These are phyloP conservation scores for Leuciscus idus DNA, from an alignment of 2,113 vertebrate species.

Conservation along the genomic window DNA sequence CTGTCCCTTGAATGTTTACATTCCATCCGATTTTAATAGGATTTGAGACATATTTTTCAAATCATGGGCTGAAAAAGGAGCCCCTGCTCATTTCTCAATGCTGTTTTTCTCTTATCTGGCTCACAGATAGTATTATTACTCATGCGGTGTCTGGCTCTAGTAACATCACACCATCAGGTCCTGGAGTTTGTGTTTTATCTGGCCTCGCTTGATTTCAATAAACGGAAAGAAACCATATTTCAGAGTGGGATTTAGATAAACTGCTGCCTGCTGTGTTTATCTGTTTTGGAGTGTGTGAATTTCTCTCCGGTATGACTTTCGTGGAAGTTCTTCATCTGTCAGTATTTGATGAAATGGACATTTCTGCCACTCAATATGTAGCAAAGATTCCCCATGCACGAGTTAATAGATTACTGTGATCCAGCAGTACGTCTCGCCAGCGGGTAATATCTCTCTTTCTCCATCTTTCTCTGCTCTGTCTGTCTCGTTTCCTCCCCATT, in stretches of 20 bases:
- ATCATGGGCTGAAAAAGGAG: not conserved
- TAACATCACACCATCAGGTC: slow-evolving; percentile 17
- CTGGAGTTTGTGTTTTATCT: slow-evolving; percentile 20
- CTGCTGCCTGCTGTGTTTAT: slow-evolving; percentile 41
- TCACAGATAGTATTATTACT: slow-evolving; percentile 13
- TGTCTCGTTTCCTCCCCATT: not conserved
- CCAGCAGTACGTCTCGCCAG: not conserved
- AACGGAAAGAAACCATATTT: slow-evolving; percentile 40
- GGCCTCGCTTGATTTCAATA: slow-evolving; percentile 22
- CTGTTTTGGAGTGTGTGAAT: slow-evolving; percentile 16
- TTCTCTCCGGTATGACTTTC: not conserved
- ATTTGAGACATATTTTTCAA: not conserved
- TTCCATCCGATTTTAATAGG: not conserved
- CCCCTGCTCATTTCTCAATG: not conserved
- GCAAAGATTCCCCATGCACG: not conserved
- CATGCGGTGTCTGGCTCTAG: slow-evolving; percentile 6
- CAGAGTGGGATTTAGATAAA: slow-evolving; percentile 38
- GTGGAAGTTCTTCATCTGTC: not conserved
- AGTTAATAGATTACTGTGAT: not conserved
- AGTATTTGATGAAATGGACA: slow-evolving; percentile 11
- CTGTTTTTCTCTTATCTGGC: slow-evolving; percentile 33
- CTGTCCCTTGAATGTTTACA: not conserved
- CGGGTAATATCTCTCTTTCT: not conserved
- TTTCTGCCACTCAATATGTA: slow-evolving; percentile 4
- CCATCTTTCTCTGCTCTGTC: not conserved